A percentile compares a stretch with the other conserved stretches of the same genome.
These are phyloP conservation scores for Brachionus sp. DNA, from an alignment of 1,140 invertebrate genomes.

Conservation along the genomic window DNA sequence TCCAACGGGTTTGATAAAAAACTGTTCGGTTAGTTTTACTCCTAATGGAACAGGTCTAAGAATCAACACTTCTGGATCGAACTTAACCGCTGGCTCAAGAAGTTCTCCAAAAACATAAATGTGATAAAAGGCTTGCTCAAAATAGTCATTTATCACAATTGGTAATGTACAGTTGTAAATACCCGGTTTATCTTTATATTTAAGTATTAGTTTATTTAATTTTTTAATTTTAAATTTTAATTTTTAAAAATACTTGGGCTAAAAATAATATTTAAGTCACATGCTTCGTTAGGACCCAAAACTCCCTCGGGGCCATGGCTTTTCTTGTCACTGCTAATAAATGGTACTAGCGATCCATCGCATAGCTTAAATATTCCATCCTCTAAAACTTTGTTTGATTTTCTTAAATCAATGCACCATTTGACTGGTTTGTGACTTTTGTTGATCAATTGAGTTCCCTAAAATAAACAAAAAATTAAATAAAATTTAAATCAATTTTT, in stretches of 20 bases:
- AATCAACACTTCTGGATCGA: constrained; percentile 55
- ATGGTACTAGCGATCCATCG: constrained; percentile 52
- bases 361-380: constrained; percentile 54
- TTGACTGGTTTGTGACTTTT: constrained; percentile 52
- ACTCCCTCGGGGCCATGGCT: constrained; percentile 52
- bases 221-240: background rate
- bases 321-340: constrained; percentile 27
- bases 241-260: constrained; percentile 53
- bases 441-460: constrained; percentile 49
- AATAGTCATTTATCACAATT: constrained; percentile 53
- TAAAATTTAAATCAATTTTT: background rate
- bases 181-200: constrained; percentile 50
- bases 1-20: constrained; percentile 52
- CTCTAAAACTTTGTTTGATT: constrained; percentile 50
- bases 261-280: constrained; percentile 53
- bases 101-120: constrained; percentile 53
- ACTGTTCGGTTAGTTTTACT: constrained; percentile 52
- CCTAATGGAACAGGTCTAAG: constrained; percentile 56
- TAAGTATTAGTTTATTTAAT: background rate
- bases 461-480: background rate
- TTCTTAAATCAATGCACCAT: constrained; percentile 55
- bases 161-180: constrained; percentile 52
- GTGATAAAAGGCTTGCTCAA: constrained; percentile 54
- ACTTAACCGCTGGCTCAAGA: constrained; percentile 53
- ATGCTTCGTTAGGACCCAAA: constrained; percentile 53